Evolutionary conservation across 2,888 invertebrate species (phyloP).

Genomic region (Mesorhabditis sp.): DNA sequence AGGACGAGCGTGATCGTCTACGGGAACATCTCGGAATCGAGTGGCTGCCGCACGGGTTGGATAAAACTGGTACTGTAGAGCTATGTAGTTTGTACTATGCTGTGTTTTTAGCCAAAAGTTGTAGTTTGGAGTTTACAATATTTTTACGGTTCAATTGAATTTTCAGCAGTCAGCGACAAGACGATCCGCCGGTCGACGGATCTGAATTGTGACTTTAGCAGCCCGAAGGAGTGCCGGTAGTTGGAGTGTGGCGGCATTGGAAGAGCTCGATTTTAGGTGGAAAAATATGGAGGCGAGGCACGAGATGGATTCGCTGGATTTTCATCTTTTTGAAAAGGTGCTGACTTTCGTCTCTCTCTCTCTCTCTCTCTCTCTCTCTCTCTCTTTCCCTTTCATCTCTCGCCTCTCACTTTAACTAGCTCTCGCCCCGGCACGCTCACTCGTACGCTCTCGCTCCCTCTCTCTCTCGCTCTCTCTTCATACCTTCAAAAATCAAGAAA

Average conservation of each 20-base stretch:
- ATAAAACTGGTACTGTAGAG: constrained; percentile 28
- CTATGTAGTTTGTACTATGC: too few relatives aligned
- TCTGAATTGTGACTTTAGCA: constrained; percentile 50
- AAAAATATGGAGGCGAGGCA: constrained; percentile 40
- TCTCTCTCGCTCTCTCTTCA: too few relatives aligned
- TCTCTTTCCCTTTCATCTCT: too few relatives aligned
- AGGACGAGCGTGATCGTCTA: constrained; percentile 52
- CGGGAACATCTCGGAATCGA: constrained; percentile 55
- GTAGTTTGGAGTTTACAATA: too few relatives aligned
- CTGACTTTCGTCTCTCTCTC: not conserved
- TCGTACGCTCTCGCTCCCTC: too few relatives aligned
- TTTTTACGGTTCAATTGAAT: not conserved
- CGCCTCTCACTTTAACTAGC: too few relatives aligned
- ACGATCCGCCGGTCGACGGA: constrained; percentile 46
- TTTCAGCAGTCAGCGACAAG: constrained; percentile 12
- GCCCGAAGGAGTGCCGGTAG: constrained; percentile 40
- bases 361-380: too few relatives aligned
- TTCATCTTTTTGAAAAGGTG: constrained; percentile 51
- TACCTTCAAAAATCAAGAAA: too few relatives aligned
- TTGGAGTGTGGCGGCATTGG: too few relatives aligned
- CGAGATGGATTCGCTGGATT: constrained; percentile 40
- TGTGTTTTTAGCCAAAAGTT: too few relatives aligned
- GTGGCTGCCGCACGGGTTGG: constrained; percentile 51
- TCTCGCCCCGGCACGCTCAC: too few relatives aligned
- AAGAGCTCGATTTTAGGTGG: constrained; percentile 25